Evolutionary conservation across 2,113 vertebrate species (phyloP).

Genomic region (Zingel zingel): DNA sequence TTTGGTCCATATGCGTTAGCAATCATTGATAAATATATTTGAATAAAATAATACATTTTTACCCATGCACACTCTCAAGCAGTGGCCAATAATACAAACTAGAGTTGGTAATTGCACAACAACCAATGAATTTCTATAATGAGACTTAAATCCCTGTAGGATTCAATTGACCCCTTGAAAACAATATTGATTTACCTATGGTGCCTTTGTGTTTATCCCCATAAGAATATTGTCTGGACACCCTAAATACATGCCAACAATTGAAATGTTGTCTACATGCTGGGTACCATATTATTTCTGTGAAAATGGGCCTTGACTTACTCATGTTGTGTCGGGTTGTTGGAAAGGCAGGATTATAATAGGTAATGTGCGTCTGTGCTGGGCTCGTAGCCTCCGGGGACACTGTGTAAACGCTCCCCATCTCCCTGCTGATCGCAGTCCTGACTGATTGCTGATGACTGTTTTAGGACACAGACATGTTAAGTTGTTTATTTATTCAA

Average conservation of each 20-base stretch:
- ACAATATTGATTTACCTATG: neutral
- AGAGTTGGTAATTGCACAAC: neutral
- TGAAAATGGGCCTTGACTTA: constrained; percentile 34
- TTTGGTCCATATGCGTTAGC: constrained; percentile 17
- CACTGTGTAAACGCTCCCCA: constrained; percentile 70
- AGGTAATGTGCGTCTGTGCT: constrained; percentile 66
- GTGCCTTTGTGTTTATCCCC: neutral
- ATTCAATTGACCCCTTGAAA: neutral
- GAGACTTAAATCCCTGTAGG: neutral
- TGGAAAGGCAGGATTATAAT: constrained; percentile 66
- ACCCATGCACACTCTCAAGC: neutral
- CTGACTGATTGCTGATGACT: constrained; percentile 86
- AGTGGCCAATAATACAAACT: constrained; percentile 3
- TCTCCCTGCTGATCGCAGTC: constrained; percentile 72
- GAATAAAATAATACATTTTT: neutral
- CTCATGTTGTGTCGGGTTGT: constrained; percentile 36
- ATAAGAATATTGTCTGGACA: neutral
- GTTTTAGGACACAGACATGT: constrained; percentile 83
- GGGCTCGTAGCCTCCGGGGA: constrained; percentile 73
- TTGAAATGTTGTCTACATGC: constrained; percentile 10
- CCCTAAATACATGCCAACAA: constrained; percentile 5
- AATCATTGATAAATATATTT: neutral
- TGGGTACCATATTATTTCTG: constrained; percentile 9
- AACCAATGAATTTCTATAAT: neutral
- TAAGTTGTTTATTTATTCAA: constrained; percentile 84